Conservation (phyloP, 2,888 invertebrate genomes). For the Aradus depressus region DNA sequence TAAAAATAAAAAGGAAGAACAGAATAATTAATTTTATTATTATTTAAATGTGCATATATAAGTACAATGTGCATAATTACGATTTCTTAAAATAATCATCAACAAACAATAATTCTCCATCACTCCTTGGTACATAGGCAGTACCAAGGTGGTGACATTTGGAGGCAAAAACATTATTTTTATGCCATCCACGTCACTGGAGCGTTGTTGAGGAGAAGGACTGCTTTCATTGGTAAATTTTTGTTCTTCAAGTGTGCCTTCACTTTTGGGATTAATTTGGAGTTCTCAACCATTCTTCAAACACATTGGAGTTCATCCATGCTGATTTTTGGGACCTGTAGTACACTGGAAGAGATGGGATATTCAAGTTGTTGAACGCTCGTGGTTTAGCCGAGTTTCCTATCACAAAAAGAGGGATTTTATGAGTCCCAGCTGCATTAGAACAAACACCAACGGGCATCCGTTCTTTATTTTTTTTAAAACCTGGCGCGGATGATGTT, state of each 20-base stretch:
- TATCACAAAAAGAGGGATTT: conserved; percentile 17
- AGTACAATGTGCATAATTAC: too few relatives aligned
- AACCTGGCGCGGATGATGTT: too few relatives aligned
- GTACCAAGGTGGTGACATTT: conserved; percentile 27
- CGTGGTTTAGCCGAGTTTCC: conserved; percentile 21
- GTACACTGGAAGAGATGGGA: conserved; percentile 14
- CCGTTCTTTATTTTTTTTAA: conserved; percentile 1
- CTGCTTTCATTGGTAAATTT: conserved; percentile 22
- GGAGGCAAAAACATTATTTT: conserved; percentile 25
- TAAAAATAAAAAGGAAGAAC: too few relatives aligned
- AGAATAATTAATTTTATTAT: too few relatives aligned
- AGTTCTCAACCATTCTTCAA: conserved; percentile 17
- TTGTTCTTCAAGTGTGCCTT: conserved; percentile 22
- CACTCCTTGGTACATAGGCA: conserved; percentile 31
- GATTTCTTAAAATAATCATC: too few relatives aligned
- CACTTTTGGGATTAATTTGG: conserved; percentile 21
- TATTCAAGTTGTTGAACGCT: conserved; percentile 20
- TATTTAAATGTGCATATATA: too few relatives aligned
- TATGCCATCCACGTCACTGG: conserved; percentile 7
- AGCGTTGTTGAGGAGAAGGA: conserved; percentile 24
- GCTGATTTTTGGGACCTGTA: conserved; percentile 19
- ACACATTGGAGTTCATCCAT: conserved; percentile 20
- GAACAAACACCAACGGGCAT: conserved; percentile 13
- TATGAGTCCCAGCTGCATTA: conserved; percentile 16
- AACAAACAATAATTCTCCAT: too few relatives aligned